Percentiles rank a stretch among this genome's conserved stretches.
phyloP scores from a whole-genome alignment of 2,797 vertebrate species.

The Australoheros facetus region DNA sequence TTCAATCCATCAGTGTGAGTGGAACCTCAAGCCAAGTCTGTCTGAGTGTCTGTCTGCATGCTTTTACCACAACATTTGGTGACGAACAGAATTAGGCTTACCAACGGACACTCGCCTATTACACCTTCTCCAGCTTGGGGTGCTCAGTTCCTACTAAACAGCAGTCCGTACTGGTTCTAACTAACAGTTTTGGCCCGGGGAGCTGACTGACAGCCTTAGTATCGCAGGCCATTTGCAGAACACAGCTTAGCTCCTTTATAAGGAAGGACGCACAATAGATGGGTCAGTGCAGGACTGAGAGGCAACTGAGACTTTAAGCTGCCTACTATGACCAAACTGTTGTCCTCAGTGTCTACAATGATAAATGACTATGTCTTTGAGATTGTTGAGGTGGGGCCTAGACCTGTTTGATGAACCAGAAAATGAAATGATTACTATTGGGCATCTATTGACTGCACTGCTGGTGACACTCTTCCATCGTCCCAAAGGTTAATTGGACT shows the following conservation, averaged over 20 bases:
- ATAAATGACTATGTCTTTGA: constrained; percentile 88
- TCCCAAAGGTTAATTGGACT: constrained; percentile 98
- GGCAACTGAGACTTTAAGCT: constrained; percentile 65
- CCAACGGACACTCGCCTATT: background rate
- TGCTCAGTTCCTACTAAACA: background rate
- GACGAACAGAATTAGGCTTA: background rate
- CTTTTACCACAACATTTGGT: background rate
- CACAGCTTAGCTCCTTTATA: background rate
- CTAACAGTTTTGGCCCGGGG: background rate
- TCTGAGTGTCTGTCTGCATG: background rate
- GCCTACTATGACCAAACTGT: constrained; percentile 71
- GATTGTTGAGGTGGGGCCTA: constrained; percentile 86
- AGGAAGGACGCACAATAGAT: background rate
- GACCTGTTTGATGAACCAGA: constrained; percentile 91
- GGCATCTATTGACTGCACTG: constrained; percentile 89
- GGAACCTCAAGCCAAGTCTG: background rate
- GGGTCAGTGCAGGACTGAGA: constrained; percentile 47
- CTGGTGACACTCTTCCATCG: constrained; percentile 88
- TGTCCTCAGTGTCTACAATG: constrained; percentile 80
- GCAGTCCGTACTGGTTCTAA: background rate
- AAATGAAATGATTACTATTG: constrained; percentile 95
- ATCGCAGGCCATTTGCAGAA: background rate
- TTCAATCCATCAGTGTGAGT: constrained; percentile 69
- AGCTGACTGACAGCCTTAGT: background rate
- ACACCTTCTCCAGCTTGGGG: background rate